Conservation (phyloP, 2,797 vertebrate genomes). For the Acanthurus tractus region DNA sequence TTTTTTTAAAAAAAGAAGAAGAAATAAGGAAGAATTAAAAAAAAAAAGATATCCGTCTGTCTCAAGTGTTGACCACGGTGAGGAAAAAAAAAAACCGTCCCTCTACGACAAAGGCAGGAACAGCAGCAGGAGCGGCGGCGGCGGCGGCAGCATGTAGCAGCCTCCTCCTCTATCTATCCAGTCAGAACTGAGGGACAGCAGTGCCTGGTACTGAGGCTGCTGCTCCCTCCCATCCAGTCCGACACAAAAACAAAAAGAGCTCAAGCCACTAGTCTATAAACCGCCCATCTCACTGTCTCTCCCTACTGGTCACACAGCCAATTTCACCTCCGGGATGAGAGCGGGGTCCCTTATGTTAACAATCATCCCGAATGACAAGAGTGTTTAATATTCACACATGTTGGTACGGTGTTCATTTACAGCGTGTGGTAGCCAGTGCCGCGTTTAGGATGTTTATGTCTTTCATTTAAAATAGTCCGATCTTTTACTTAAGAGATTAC, state of each 20-base stretch:
- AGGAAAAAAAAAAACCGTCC: conserved; percentile 43
- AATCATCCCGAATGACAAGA: conserved; percentile 25
- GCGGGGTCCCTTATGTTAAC: conserved; percentile 27
- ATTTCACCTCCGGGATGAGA: conserved; percentile 65
- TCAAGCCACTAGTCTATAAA: conserved; percentile 56
- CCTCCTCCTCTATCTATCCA: conserved; percentile 75
- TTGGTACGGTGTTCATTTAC: conserved; percentile 12
- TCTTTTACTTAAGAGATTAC: too few relatives aligned
- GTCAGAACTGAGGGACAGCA: conserved; percentile 74
- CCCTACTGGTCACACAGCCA: conserved; percentile 78
- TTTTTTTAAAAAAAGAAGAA: neutral
- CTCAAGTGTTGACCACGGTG: conserved; percentile 54
- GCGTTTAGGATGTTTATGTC: neutral
- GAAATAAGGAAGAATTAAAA: neutral
- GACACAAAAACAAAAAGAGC: conserved; percentile 62
- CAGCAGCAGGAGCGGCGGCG: conserved; percentile 51
- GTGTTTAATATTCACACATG: conserved; percentile 13
- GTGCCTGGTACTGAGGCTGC: conserved; percentile 87
- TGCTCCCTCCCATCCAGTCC: conserved; percentile 79
- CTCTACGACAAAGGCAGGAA: conserved; percentile 76
- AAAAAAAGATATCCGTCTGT: conserved; percentile 71
- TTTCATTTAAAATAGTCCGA: too few relatives aligned
- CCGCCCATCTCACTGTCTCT: conserved; percentile 83
- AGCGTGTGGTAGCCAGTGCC: neutral
- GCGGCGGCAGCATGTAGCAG: conserved; percentile 79